phyloP scores from a whole-genome alignment of 2,797 vertebrate species.

The Picus viridis region DNA sequence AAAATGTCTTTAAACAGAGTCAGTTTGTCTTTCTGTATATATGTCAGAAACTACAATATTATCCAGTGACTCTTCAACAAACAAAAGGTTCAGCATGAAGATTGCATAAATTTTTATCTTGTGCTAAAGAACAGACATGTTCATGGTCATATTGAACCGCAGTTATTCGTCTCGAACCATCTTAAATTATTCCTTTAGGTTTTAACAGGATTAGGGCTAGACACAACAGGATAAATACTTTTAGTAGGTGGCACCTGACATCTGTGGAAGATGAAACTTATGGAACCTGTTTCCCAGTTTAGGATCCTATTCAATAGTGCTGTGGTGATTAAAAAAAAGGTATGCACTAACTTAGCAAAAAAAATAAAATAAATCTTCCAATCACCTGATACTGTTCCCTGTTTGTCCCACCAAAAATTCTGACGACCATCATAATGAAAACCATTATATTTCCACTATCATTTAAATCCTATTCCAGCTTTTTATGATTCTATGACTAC shows the following conservation, averaged over 20 bases:
- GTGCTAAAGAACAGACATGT: neutral
- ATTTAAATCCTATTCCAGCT: neutral
- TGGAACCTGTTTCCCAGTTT: neutral
- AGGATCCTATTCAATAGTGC: neutral
- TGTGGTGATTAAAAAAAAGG: neutral
- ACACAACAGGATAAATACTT: neutral
- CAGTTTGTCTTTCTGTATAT: neutral
- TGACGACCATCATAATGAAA: neutral
- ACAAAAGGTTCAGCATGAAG: neutral
- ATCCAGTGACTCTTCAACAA: neutral
- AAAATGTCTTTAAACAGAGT: neutral
- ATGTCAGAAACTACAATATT: neutral
- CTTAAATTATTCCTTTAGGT: neutral
- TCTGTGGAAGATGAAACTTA: neutral
- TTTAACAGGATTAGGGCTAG: neutral
- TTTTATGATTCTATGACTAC: neutral
- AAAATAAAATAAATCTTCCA: neutral
- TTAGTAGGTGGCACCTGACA: neutral
- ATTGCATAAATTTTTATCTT: neutral
- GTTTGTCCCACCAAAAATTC: neutral
- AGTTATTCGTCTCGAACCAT: neutral
- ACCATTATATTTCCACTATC: neutral
- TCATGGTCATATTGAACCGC: neutral
- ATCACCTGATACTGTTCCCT: neutral
- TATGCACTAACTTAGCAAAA: neutral